Base-by-base conservation (phyloP, 2,113 vertebrate species). In the Cercocebus atys region DNA sequence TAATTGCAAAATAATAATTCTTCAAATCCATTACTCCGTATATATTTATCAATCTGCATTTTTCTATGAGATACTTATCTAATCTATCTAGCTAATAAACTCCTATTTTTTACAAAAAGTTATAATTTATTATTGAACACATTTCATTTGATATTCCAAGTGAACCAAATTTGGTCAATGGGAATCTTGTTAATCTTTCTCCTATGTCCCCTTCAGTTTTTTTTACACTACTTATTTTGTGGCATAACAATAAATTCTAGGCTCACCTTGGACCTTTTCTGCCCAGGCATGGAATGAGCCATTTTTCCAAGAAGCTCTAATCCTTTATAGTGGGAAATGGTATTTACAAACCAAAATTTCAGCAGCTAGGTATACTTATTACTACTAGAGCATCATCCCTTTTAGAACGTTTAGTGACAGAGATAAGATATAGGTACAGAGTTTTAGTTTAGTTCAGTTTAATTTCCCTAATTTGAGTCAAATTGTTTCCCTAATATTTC, bases 1-100 rank as follows among this genome's bases (percentile, higher is more conserved):
- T 78, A 88, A 90, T 25, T 88, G 3, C 9, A 68, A 97, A 90
- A 59, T 61, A 80, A 90, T 40, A 76, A 73, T 55, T 95, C 64
- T 75, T 3, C 35, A 84, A 68, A 6, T 83, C 43, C 38, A 1
- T 16, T 25, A 64, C 4, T 57, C 72, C 14, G 2, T 35, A 0
- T 61, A 47, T 16, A 50, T 75, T 66, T 89, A 70, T 70, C 61
- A 40, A 12, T 68, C 17, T 76, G 6, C 4, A 38, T 8, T 75
- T 25, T 43, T 23, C 59, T 47, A 23, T 83, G 4, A 52, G 25
- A 81, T 5, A 27, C 87, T 83, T 87, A 8, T 82, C 2, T 55
- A 45, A 85, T 30, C 5, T 35, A 72, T 30, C 32, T 11, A 43
- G 5, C 1, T 72, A 78, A 32, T 4, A 55, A 55, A 10, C 2